Evolutionary conservation across 2,888 invertebrate genomes (phyloP).

Genomic region (Biston stratarius): DNA sequence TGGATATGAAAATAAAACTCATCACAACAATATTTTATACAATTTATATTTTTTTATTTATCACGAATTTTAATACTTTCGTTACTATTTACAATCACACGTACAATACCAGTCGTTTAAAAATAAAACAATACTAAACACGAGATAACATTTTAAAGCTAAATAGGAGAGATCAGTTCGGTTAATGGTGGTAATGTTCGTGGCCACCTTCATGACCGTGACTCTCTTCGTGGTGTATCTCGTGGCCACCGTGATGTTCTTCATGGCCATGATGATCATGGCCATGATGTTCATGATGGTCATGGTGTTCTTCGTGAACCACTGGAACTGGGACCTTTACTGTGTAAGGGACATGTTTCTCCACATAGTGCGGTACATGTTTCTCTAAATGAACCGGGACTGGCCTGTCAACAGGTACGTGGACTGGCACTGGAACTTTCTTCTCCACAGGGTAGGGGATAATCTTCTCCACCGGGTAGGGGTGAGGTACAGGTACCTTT

Average conservation of each 20-base stretch:
- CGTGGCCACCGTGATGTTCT: conserved; percentile 52
- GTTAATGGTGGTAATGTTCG: conserved; percentile 73
- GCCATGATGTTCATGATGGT: conserved; percentile 54
- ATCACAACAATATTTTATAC: conserved; percentile 37
- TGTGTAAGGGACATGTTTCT: conserved; percentile 89
- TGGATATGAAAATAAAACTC: conserved; percentile 38
- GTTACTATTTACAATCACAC: conserved; percentile 75
- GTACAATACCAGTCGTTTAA: conserved; percentile 71
- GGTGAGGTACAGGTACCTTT: conserved; percentile 90
- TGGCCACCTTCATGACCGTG: conserved; percentile 57
- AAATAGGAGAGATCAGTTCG: conserved; percentile 82
- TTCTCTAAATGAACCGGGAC: conserved; percentile 88
- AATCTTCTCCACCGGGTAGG: conserved; percentile 89
- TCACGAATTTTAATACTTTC: conserved; percentile 81
- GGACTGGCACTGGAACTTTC: conserved; percentile 89
- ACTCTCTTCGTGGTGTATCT: conserved; percentile 49
- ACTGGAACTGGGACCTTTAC: conserved; percentile 90
- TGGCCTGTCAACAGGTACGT: conserved; percentile 87
- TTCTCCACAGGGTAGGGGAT: conserved; percentile 89
- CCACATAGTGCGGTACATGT: conserved; percentile 88
- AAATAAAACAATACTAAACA: conserved; percentile 72
- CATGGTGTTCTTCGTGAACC: conserved; percentile 68
- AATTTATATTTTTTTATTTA: conserved; percentile 44
- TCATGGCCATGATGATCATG: conserved; percentile 56
- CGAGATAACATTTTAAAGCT: conserved; percentile 83